These are phyloP conservation scores for Danionella cerebrum DNA, from an alignment of 2,113 vertebrate species.

Conservation along the genomic window DNA sequence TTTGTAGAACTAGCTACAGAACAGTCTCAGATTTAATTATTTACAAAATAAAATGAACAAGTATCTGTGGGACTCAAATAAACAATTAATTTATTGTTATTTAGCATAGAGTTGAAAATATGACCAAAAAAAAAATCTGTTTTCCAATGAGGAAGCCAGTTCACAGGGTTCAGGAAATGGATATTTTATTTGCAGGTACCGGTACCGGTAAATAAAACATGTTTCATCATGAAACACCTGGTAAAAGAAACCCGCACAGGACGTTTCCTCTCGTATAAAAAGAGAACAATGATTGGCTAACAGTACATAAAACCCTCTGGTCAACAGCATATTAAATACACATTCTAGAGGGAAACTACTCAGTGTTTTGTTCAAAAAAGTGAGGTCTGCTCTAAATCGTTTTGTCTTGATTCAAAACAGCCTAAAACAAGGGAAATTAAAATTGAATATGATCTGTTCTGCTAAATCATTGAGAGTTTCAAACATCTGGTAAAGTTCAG, in stretches of 20 bases:
- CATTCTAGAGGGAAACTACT: not conserved
- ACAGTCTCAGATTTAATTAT: too few species aligned
- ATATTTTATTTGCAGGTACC: not conserved
- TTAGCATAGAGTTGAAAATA: not conserved
- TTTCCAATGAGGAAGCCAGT: not conserved
- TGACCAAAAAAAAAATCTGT: not conserved
- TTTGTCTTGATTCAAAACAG: too few species aligned
- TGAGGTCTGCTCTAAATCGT: too few species aligned
- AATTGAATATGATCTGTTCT: too few species aligned
- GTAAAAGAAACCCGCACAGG: not conserved
- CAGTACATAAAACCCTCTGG: not conserved
- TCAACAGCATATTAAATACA: not conserved
- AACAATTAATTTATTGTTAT: not conserved
- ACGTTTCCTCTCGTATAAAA: conserved; percentile 1
- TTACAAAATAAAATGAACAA: too few species aligned
- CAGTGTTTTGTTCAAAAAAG: not conserved
- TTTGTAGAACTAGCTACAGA: too few species aligned
- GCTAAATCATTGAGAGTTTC: too few species aligned
- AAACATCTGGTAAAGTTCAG: too few species aligned
- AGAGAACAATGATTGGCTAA: not conserved
- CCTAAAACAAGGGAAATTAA: too few species aligned
- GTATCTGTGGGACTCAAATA: too few species aligned
- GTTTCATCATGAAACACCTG: conserved; percentile 8
- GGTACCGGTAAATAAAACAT: conserved; percentile 1
- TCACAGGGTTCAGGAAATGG: conserved; percentile 1